A percentile compares a stretch with the other conserved stretches of the same genome.
These are phyloP conservation scores for Muscicapa comitata DNA, from an alignment of 2,797 vertebrate genomes.

Conservation along the genomic window DNA sequence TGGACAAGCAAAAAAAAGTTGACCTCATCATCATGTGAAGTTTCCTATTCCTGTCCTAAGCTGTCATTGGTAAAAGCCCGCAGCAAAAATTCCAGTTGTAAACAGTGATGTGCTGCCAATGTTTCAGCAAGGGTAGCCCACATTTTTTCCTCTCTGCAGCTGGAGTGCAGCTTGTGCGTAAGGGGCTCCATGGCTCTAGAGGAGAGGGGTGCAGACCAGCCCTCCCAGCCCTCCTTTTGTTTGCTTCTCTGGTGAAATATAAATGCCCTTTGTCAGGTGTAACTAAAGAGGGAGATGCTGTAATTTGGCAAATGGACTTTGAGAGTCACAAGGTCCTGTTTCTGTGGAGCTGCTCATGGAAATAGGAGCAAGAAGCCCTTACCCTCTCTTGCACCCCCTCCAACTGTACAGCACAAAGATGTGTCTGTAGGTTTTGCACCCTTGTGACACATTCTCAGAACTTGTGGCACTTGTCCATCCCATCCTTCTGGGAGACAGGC, in stretches of 20 bases:
- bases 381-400: not conserved
- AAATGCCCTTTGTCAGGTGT: not conserved
- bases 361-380: not conserved
- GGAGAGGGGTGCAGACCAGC: not conserved
- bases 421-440: not conserved
- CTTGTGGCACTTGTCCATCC: not conserved
- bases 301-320: not conserved
- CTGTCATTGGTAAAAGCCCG: constrained; percentile 11
- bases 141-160: not conserved
- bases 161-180: rapidly evolving
- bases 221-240: not conserved
- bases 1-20: constrained; percentile 11
- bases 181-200: not conserved
- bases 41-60: constrained; percentile 22
- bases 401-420: not conserved
- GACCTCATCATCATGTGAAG: constrained; percentile 48
- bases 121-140: constrained; percentile 24
- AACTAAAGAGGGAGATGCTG: not conserved
- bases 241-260: not conserved
- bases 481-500: not conserved
- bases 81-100: constrained; percentile 48
- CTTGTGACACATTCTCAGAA: not conserved
- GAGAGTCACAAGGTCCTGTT: not conserved
- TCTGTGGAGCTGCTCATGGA: not conserved
- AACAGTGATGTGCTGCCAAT: constrained; percentile 43